Conservation (phyloP, 1,140 invertebrate genomes). For the Reticulitermes speratus region DNA sequence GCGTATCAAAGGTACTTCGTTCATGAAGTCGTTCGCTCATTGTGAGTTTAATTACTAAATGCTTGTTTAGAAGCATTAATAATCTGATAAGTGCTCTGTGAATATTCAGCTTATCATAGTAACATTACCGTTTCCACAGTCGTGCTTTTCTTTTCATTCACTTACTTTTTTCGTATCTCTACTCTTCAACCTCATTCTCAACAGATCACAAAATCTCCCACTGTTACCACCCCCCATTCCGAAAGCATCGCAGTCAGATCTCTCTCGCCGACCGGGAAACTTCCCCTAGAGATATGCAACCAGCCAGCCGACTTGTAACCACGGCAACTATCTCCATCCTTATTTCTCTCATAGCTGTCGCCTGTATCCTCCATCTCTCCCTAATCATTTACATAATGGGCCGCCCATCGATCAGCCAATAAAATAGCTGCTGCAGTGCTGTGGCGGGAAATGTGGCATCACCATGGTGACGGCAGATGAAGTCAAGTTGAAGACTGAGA, state of each 20-base stretch:
- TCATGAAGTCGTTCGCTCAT: no score
- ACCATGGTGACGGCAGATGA: constrained; percentile 16
- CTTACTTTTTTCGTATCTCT: background rate
- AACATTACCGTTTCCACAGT: background rate
- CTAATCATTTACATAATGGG: constrained; percentile 28
- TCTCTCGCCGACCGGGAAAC: background rate
- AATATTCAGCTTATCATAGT: no score
- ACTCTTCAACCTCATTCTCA: background rate
- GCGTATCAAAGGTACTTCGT: no score
- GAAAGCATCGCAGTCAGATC: background rate
- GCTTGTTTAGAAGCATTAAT: no score
- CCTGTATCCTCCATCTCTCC: constrained; percentile 13
- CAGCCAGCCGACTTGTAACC: constrained; percentile 16
- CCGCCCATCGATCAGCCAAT: constrained; percentile 24
- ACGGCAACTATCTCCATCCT: constrained; percentile 14
- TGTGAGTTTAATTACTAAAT: no score
- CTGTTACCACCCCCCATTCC: background rate
- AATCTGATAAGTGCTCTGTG: no score
- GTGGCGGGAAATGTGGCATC: constrained; percentile 16
- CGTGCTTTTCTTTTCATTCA: constrained; percentile 9
- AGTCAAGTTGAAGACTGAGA: constrained; percentile 18
- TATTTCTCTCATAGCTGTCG: background rate
- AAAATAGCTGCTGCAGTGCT: constrained; percentile 13
- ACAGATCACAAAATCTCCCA: constrained; percentile 11
- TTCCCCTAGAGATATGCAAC: constrained; percentile 17